phyloP scores from a whole-genome alignment of 35 echinoderm and acorn worm genomes.

The Heliocidaris erythrogramma region DNA sequence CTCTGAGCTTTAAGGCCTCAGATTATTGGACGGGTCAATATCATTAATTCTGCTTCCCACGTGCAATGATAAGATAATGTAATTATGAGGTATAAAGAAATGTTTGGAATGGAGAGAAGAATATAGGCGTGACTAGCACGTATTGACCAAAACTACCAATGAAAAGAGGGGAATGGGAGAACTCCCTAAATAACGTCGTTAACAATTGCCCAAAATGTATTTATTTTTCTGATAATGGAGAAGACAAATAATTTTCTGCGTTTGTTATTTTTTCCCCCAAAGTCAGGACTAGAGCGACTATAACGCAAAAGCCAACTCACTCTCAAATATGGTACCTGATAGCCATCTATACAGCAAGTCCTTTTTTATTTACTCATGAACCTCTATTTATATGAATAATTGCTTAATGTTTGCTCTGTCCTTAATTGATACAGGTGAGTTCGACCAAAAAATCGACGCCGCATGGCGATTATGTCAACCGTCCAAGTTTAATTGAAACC shows the following conservation, averaged over 20 bases:
- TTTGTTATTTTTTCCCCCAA: background rate
- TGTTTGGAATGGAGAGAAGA: background rate
- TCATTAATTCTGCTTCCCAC: background rate
- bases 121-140: background rate
- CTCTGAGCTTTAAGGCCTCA: background rate
- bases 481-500: background rate
- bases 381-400: background rate
- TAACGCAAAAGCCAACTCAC: background rate
- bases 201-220: background rate
- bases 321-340: background rate
- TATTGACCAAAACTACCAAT: background rate
- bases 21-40: background rate
- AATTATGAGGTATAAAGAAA: background rate
- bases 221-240: background rate
- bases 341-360: background rate
- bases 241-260: no score
- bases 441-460: background rate
- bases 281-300: background rate
- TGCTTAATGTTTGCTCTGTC: background rate
- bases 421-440: background rate
- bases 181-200: background rate
- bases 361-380: background rate
- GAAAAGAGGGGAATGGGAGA: background rate
- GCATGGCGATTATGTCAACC: conserved; percentile 28
- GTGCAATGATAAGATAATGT: background rate